Base-by-base conservation (phyloP, 2,797 vertebrate species). In the Cyprinella venusta region DNA sequence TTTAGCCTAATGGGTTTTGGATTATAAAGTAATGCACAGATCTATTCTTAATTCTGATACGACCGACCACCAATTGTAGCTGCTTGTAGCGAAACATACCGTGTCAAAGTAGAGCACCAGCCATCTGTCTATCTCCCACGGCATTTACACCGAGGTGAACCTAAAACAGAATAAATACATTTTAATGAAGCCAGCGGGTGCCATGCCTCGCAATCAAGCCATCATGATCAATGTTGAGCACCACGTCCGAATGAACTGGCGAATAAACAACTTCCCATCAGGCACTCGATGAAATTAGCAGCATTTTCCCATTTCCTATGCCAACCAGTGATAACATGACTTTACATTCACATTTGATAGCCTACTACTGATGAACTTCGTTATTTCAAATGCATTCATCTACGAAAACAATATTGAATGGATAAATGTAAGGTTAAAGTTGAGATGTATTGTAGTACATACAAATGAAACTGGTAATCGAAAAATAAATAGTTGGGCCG, bases 141-240 rank as follows among this genome's bases (percentile, higher is more conserved):
- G 19, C 48, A 68, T 61, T 42, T 72, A 64, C 80, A 78, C 77
- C 30, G 59, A 80, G 71, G 38, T 82, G 79, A 82, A 84, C 83
- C 42, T 50, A 40, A 68, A 76, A 48, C 24, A 40, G 81, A 84
- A 84, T 84, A 84, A 84, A 82, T 87, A 13, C 21, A 84, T 84
- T 56, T 54, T 82, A 83, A 84, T 87, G 81, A 83, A 65, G 75
- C 52, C 50, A 79, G 78, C 83, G 80, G 84, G 78, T 36, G 50
- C 33, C 33, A 30, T 40, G 26, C 59, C 76, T 82, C 19, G 30
- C 38, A 50, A 79, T 86, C 61, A 75, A 63, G 63, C 54, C 68
- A 50, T 80, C 75, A 65, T 52, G 40, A 84, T 82, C 78, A 79
- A 76, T 81, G 79, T 79, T 79, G 64, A 50, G 38, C 38, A 76